Evolutionary conservation across 1,140 invertebrate genomes (phyloP).

Genomic region (Rhynchophorus ferrugineus): DNA sequence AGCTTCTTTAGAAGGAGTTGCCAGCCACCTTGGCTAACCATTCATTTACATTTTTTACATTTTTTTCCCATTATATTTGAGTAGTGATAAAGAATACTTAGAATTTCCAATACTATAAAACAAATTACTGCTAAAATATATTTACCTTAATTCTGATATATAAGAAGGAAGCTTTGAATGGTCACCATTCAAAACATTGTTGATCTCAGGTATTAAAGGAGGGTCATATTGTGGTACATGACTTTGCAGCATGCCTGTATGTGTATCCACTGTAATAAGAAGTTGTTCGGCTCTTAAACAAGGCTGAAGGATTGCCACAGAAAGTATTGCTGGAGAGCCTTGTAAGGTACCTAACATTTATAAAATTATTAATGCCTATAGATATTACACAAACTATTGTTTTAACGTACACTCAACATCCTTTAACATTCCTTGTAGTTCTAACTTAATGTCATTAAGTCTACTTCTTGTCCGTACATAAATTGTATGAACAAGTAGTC

Average conservation of each 20-base stretch:
- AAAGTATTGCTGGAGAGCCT: slow-evolving; percentile 85
- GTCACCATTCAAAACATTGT: slow-evolving; percentile 72
- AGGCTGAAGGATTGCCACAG: slow-evolving; percentile 79
- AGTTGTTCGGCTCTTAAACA: slow-evolving; percentile 86
- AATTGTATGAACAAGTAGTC: slow-evolving; percentile 93
- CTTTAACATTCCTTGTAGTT: slow-evolving; percentile 64
- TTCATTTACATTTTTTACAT: too few relatives aligned
- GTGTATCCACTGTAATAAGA: slow-evolving; percentile 86
- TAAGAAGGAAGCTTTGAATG: slow-evolving; percentile 58
- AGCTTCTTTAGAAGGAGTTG: too few relatives aligned
- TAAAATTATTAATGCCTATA: too few relatives aligned
- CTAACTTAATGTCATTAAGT: slow-evolving; percentile 74
- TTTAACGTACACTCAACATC: slow-evolving; percentile 59
- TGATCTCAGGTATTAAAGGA: slow-evolving; percentile 73
- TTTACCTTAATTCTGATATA: slow-evolving; percentile 62
- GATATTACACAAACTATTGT: neutral
- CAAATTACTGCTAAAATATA: slow-evolving; percentile 13
- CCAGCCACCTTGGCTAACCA: too few relatives aligned
- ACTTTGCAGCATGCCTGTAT: slow-evolving; percentile 83
- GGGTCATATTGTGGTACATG: slow-evolving; percentile 86
- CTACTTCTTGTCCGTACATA: slow-evolving; percentile 82
- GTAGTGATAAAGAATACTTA: too few relatives aligned
- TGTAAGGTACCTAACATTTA: slow-evolving; percentile 50
- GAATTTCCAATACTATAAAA: too few relatives aligned
- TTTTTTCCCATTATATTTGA: too few relatives aligned